Percentiles rank a stretch among this genome's conserved stretches.
Evolutionary conservation across 2,113 vertebrate species (phyloP).

Genomic region (Vulpes vulpes): DNA sequence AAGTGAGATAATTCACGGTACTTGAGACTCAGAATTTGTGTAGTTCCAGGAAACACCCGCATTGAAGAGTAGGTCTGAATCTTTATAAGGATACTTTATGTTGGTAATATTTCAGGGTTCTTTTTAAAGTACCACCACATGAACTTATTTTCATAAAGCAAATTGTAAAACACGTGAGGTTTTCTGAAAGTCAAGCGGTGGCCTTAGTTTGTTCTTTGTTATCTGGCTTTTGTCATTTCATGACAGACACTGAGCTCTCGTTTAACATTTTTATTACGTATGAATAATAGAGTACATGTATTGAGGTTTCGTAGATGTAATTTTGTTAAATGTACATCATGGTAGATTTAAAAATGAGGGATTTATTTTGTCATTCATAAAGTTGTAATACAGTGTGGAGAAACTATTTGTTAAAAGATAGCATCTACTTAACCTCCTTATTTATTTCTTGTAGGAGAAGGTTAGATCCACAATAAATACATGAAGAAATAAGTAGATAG

Average conservation of each 20-base stretch:
- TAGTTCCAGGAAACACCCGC: background rate
- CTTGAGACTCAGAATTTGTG: background rate
- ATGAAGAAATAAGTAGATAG: conserved; percentile 92
- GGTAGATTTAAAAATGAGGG: conserved; percentile 90
- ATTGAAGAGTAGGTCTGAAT: background rate
- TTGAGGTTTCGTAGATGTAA: conserved; percentile 87
- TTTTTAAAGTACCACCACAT: background rate
- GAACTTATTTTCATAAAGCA: background rate
- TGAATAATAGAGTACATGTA: conserved; percentile 88
- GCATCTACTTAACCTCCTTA: conserved; percentile 97
- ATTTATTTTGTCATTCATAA: conserved; percentile 93
- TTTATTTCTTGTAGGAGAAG: conserved; percentile 95
- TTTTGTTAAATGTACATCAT: conserved; percentile 88
- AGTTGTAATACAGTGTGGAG: conserved; percentile 90
- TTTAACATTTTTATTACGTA: conserved; percentile 89
- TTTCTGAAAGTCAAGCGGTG: conserved; percentile 72
- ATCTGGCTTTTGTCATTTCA: conserved; percentile 86
- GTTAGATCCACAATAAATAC: conserved; percentile 95
- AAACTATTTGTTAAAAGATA: conserved; percentile 96
- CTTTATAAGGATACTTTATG: background rate
- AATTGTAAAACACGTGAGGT: background rate
- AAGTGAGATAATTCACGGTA: background rate
- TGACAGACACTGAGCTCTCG: conserved; percentile 82
- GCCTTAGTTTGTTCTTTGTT: conserved; percentile 83
- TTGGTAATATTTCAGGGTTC: background rate